Percentiles rank a stretch among this genome's conserved stretches.
Conservation (phyloP, 1,140 invertebrate species). For the Lucilia cuprina region DNA sequence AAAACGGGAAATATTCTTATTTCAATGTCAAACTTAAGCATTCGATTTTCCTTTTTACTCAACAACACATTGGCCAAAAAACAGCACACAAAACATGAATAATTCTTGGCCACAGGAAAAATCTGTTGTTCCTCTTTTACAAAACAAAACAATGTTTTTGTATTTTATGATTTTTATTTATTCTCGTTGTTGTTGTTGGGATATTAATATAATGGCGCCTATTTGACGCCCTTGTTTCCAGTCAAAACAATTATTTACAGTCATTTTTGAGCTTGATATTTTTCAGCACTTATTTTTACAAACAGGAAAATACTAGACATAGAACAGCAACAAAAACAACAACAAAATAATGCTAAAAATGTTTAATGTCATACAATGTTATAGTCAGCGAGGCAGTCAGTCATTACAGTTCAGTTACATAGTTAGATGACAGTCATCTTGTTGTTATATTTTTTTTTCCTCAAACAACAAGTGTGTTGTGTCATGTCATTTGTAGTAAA, state of each 20-base stretch:
- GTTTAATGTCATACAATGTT: background rate
- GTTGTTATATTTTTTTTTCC: background rate
- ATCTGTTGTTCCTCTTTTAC: background rate
- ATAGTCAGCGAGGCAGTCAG: background rate
- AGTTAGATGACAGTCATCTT: background rate
- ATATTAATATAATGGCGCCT: slow-evolving; percentile 5
- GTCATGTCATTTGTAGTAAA: background rate
- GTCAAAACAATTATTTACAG: slow-evolving; percentile 4
- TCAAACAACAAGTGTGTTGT: background rate
- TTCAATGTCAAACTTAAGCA: background rate
- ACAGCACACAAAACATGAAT: background rate
- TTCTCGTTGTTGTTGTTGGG: background rate
- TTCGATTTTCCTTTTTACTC: too few relatives aligned
- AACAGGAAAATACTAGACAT: background rate
- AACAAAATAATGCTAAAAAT: background rate
- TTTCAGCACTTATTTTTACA: background rate
- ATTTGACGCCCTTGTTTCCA: slow-evolving; percentile 6
- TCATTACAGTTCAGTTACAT: background rate
- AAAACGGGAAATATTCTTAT: background rate
- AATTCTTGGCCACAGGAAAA: background rate
- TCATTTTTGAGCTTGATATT: background rate
- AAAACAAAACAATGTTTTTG: background rate
- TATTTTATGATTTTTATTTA: background rate
- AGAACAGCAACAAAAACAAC: background rate
- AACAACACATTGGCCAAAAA: too few relatives aligned